Evolutionary conservation across 1,140 invertebrate species (phyloP).

Genomic region (Goniozus legneri): DNA sequence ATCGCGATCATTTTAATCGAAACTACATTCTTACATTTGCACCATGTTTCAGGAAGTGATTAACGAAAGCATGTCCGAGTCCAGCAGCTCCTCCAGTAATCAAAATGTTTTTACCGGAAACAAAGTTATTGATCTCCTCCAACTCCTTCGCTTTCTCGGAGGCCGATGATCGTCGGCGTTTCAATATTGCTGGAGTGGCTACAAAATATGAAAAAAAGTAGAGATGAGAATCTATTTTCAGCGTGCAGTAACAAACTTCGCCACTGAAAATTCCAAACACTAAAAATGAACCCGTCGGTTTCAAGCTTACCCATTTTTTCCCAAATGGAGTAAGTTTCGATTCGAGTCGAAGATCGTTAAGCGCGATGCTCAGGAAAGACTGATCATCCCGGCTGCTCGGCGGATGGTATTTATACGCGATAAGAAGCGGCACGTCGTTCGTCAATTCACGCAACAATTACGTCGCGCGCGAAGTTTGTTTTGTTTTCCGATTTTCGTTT

Average conservation of each 20-base stretch:
- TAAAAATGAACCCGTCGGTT: too few relatives aligned
- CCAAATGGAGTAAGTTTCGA: background rate
- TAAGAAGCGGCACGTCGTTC: constrained; percentile 2
- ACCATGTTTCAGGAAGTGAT: constrained; percentile 47
- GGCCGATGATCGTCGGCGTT: constrained; percentile 27
- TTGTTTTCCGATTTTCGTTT: too few relatives aligned
- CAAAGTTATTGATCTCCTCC: constrained; percentile 32
- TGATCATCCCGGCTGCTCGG: constrained; percentile 8
- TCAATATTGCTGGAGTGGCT: background rate
- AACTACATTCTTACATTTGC: constrained; percentile 48
- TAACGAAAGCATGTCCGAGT: constrained; percentile 49
- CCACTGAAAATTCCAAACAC: too few relatives aligned
- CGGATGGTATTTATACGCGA: constrained; percentile 24
- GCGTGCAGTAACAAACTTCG: too few relatives aligned
- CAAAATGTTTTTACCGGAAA: constrained; percentile 47
- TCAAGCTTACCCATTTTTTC: constrained; percentile 21
- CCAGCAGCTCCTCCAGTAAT: constrained; percentile 55
- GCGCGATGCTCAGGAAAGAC: too few relatives aligned
- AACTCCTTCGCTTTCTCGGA: constrained; percentile 35
- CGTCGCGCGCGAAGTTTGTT: too few relatives aligned
- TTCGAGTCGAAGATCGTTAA: too few relatives aligned
- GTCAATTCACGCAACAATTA: background rate
- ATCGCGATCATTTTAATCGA: background rate
- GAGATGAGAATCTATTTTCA: too few relatives aligned
- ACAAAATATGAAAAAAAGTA: constrained; percentile 1